Conservation (phyloP, 2,797 vertebrate genomes). For the Macropus fuliginosus region DNA sequence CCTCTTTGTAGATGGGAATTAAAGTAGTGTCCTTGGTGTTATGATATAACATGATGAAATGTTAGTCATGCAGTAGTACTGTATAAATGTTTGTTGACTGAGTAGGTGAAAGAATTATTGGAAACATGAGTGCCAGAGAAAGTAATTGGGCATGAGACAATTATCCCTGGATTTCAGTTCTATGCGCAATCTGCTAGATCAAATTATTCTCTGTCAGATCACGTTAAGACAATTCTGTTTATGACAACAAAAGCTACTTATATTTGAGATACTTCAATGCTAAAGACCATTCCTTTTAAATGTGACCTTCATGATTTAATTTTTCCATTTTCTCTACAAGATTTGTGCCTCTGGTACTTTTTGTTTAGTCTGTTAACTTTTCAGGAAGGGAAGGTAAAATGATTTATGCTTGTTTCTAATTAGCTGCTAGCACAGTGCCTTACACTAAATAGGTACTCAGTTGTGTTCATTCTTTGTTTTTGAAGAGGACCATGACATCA, state of each 20-base stretch:
- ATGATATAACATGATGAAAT: not conserved
- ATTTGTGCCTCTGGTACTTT: conserved; percentile 48
- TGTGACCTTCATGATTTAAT: conserved; percentile 8
- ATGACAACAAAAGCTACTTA: not conserved
- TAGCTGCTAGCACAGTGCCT: not conserved
- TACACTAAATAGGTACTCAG: not conserved
- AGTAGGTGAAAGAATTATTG: not conserved
- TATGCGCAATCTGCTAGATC: conserved; percentile 20
- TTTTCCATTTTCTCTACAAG: conserved; percentile 49
- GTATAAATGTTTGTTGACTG: not conserved
- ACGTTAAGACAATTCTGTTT: conserved; percentile 50
- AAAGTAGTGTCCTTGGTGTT: not conserved
- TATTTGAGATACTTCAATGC: conserved; percentile 23
- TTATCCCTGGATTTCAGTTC: conserved; percentile 47
- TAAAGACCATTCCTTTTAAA: conserved; percentile 44
- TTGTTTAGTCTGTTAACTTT: conserved; percentile 36
- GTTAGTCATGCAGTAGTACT: not conserved
- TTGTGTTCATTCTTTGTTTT: not conserved
- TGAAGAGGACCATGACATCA: no score
- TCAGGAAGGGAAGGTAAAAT: not conserved
- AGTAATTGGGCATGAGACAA: not conserved
- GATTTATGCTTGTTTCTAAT: not conserved
- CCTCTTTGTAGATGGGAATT: not conserved
- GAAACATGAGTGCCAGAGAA: not conserved
- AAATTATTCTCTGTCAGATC: conserved; percentile 52